phyloP scores from a whole-genome alignment of 2,888 invertebrate species.

The Trissonchulus sp. region DNA sequence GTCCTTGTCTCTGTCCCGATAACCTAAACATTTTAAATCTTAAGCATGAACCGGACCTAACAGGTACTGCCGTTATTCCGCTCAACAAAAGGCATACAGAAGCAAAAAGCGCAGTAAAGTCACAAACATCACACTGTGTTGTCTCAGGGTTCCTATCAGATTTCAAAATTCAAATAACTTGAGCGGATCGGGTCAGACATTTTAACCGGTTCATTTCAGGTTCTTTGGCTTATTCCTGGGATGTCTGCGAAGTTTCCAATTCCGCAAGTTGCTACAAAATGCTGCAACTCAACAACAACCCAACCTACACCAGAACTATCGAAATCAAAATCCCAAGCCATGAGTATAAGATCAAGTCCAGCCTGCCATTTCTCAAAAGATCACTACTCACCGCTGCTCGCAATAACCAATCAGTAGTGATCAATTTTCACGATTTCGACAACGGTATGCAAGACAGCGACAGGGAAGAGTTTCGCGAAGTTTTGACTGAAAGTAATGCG shows the following conservation, averaged over 20 bases:
- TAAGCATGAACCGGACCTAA: no score
- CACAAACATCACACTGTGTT: no score
- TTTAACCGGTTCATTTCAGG: slow-evolving; percentile 2
- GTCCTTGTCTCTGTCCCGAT: no score
- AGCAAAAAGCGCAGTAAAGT: no score
- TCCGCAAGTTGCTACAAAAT: slow-evolving; percentile 43
- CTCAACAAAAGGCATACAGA: no score
- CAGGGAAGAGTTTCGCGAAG: slow-evolving; percentile 9
- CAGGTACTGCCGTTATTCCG: no score
- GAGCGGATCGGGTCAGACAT: no score
- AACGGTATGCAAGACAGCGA: slow-evolving; percentile 6
- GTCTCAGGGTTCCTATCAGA: no score
- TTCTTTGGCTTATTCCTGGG: slow-evolving; percentile 31
- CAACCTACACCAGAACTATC: slow-evolving; percentile 41
- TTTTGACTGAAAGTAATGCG: background rate
- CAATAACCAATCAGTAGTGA: background rate
- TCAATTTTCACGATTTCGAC: slow-evolving; percentile 29
- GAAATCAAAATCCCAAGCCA: background rate
- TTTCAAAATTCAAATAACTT: no score
- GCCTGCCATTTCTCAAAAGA: slow-evolving; percentile 18
- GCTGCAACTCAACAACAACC: slow-evolving; percentile 48
- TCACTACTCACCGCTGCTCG: background rate
- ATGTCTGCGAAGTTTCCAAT: slow-evolving; percentile 19
- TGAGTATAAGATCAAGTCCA: slow-evolving; percentile 2
- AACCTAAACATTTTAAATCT: no score